Evolutionary conservation across 2,113 vertebrate species (phyloP), one percentile per base, ranked within the genome.

Genomic region (Nothocercus julius): DNA sequence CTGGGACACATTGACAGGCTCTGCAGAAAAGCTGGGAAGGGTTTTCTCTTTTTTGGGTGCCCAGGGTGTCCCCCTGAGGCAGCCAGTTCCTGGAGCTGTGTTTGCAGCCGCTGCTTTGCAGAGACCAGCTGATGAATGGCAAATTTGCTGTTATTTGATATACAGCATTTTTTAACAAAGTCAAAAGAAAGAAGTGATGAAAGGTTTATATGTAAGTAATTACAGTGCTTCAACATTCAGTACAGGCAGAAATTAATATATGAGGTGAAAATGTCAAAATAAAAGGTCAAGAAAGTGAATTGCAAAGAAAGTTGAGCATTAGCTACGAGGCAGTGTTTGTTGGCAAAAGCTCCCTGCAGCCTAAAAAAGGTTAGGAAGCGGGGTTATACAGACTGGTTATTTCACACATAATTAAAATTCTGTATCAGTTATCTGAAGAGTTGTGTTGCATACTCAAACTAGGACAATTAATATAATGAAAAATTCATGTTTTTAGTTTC

Each of bases 381-480:
- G 92, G 96, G 91, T 95, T 97, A 82, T 87, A 90, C 94, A 95
- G 95, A 93, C 85, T 82, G 97, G 96, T 93, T 97, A 92, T 98
- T 98, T 97, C 96, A 93, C 47, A 78, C 96, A 97, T 94, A 97
- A 98, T 98, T 98, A 97, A 96, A 91, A 95, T 97, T 97, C 97
- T 97, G 42, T 94, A 79, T 90, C 11, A 2, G 90, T 80, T 96
- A 49, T 95, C 94, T 78, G 87, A 79, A 88, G 89, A 95, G 95
- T 90, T 85, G 68, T 93, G 95, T 80, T 97, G 94, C 63, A 85
- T 88, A 83, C 96, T 97, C 97, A 96, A 97, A 96, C 88, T 83
- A 92, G 95, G 96, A 96, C 98, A 98, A 97, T 97, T 98, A 97
- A 96, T 93, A 89, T 95, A 87, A 98, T 98, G 97, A 98, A 98